Evolutionary conservation across 1,140 invertebrate species (phyloP).

Genomic region (Zaprionus kolodkinae): DNA sequence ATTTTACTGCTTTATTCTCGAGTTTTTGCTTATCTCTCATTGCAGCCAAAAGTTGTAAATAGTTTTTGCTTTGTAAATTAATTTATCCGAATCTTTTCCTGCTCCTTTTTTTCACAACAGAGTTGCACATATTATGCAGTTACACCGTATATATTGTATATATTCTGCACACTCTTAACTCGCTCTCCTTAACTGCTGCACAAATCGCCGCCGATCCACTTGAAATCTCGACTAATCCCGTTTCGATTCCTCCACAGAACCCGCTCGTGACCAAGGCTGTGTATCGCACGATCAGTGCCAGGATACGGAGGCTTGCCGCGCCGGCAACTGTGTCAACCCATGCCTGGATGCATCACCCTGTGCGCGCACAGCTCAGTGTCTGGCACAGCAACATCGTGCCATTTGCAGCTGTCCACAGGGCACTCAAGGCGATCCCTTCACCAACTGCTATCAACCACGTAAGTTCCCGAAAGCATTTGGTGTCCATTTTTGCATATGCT

Average conservation of each 20-base stretch:
- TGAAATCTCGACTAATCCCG: slow-evolving; percentile 21
- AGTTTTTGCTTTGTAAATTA: slow-evolving; percentile 1
- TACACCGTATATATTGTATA: slow-evolving; percentile 43
- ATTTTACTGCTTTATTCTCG: slow-evolving; percentile 52
- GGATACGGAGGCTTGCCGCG: slow-evolving; percentile 89
- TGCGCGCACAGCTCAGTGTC: slow-evolving; percentile 91
- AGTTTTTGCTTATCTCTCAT: slow-evolving; percentile 75
- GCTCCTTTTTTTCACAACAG: slow-evolving; percentile 12
- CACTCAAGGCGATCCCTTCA: slow-evolving; percentile 91
- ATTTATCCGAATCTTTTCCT: slow-evolving; percentile 17
- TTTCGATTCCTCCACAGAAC: slow-evolving; percentile 70
- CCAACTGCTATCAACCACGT: slow-evolving; percentile 89
- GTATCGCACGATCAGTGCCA: slow-evolving; percentile 89
- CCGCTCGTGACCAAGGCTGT: slow-evolving; percentile 87
- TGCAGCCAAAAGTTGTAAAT: slow-evolving; percentile 63
- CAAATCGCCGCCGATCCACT: slow-evolving; percentile 12
- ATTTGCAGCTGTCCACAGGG: slow-evolving; percentile 91
- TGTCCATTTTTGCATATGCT: background rate
- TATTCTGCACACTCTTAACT: slow-evolving; percentile 69
- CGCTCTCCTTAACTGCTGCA: slow-evolving; percentile 58
- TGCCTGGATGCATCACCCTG: slow-evolving; percentile 91
- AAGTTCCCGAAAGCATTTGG: slow-evolving; percentile 32
- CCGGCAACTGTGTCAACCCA: slow-evolving; percentile 90
- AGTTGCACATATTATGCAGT: slow-evolving; percentile 58
- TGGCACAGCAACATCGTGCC: slow-evolving; percentile 90